Evolutionary conservation across 2,797 vertebrate genomes (phyloP).

Genomic region (Emydoidea blandingii): DNA sequence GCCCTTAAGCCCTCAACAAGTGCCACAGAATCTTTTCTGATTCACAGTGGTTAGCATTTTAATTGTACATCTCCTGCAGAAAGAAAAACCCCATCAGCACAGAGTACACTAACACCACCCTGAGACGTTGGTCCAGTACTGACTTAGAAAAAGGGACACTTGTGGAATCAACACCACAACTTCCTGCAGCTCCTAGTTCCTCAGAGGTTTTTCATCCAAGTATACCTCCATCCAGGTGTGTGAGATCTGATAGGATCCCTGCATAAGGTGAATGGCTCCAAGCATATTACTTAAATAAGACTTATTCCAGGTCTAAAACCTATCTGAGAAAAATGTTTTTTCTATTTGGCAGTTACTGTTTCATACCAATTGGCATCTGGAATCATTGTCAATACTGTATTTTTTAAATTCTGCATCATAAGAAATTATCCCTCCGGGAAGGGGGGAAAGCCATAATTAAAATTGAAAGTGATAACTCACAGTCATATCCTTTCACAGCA

Average conservation of each 20-base stretch:
- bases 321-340: not conserved
- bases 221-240: not conserved
- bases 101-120: not conserved
- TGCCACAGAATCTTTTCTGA: not conserved
- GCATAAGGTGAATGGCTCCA: not conserved
- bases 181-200: not conserved
- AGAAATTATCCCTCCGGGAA: constrained; percentile 15
- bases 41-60: not conserved
- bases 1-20: not conserved
- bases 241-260: not conserved
- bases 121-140: not conserved
- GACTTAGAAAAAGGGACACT: not conserved
- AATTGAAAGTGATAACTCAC: not conserved
- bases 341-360: not conserved
- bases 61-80: not conserved
- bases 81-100: not conserved
- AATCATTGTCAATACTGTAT: not conserved
- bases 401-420: not conserved
- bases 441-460: constrained; percentile 12
- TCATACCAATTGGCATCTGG: not conserved
- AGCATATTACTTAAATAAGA: not conserved
- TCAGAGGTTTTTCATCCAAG: not conserved
- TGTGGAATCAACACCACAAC: not conserved
- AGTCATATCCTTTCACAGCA: constrained; percentile 22
- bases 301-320: not conserved